phyloP scores from a whole-genome alignment of 2,113 vertebrate genomes.

The Cygnus buccinator region DNA sequence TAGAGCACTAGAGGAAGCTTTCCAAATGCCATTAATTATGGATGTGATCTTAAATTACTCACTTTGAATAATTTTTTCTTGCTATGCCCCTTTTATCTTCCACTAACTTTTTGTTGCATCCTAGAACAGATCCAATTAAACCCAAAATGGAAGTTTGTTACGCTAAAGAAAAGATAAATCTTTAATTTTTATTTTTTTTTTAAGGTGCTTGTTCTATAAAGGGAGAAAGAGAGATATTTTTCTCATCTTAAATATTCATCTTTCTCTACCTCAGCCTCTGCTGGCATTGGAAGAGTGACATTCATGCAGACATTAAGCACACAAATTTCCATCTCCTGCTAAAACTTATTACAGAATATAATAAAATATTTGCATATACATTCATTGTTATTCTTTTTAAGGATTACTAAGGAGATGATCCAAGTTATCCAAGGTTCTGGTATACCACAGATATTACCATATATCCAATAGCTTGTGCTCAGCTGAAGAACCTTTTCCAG shows the following conservation, averaged over 20 bases:
- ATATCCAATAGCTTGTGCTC: background rate
- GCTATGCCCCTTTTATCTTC: conserved; percentile 74
- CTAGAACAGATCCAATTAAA: conserved; percentile 73
- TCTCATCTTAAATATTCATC: background rate
- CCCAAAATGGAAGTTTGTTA: conserved; percentile 56
- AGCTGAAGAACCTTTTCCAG: background rate
- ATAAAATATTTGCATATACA: background rate
- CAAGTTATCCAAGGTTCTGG: background rate
- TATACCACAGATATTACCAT: background rate
- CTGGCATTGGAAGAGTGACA: background rate
- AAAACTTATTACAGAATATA: background rate
- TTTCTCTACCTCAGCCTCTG: background rate
- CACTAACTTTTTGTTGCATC: conserved; percentile 71
- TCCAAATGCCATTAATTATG: conserved; percentile 81
- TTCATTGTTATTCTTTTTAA: background rate
- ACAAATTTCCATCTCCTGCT: background rate
- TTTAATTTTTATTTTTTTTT: background rate
- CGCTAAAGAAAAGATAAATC: conserved; percentile 69
- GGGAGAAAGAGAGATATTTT: background rate
- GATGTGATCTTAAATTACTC: conserved; percentile 82
- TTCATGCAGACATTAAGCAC: background rate
- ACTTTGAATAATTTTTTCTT: conserved; percentile 74
- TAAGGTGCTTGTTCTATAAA: background rate
- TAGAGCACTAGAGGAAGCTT: conserved; percentile 74
- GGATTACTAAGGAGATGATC: background rate